These are phyloP conservation scores for Emmelina monodactyla DNA, from an alignment of 2,888 invertebrate genomes.

Conservation along the genomic window DNA sequence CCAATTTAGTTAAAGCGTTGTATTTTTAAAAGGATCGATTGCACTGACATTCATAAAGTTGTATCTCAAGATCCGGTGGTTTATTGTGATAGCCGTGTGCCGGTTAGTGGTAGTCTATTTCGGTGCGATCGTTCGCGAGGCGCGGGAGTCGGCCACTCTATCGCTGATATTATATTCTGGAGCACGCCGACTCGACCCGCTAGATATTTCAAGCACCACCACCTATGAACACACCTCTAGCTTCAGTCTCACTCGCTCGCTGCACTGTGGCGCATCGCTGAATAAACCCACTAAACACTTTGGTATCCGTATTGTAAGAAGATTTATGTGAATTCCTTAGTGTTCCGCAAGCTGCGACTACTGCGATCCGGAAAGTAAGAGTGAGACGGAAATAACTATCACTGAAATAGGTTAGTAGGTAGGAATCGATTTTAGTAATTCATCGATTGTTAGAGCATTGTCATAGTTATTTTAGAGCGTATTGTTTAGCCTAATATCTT, in stretches of 20 bases:
- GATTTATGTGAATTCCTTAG: too few relatives aligned
- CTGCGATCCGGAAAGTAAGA: too few relatives aligned
- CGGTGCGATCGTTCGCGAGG: conserved; percentile 38
- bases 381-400: too few relatives aligned
- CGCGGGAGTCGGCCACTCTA: conserved; percentile 43
- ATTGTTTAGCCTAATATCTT: too few relatives aligned
- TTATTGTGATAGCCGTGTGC: too few relatives aligned
- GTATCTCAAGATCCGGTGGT: too few relatives aligned
- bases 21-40: conserved; percentile 50
- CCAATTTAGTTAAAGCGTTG: conserved; percentile 26
- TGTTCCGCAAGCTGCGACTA: too few relatives aligned
- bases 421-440: too few relatives aligned
- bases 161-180: conserved; percentile 65
- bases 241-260: conserved; percentile 51
- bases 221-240: conserved; percentile 60
- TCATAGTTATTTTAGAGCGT: too few relatives aligned
- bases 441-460: too few relatives aligned
- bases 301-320: too few relatives aligned
- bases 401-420: too few relatives aligned
- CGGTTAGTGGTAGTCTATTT: conserved; percentile 39
- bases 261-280: conserved; percentile 50
- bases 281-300: conserved; percentile 25
- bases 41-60: conserved; percentile 36
- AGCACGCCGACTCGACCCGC: conserved; percentile 59
- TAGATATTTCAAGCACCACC: conserved; percentile 61